Conservation (phyloP, 2,888 invertebrate genomes). For the Idaea aversata region DNA sequence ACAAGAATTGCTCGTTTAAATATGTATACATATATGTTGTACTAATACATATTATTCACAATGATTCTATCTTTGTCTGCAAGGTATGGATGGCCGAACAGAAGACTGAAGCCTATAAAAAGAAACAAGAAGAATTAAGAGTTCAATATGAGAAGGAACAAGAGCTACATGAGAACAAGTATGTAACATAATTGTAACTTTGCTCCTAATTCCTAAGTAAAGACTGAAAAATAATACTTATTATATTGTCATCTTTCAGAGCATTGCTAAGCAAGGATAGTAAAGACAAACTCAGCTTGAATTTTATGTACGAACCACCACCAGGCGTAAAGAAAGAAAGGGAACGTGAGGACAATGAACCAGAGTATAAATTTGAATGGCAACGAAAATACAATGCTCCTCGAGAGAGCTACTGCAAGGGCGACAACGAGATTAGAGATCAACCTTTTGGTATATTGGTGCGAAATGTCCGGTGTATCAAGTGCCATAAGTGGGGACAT, state of each 20-base stretch:
- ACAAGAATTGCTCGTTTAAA: too few species aligned
- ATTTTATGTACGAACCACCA: constrained; percentile 99
- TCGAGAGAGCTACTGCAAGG: constrained; percentile 98
- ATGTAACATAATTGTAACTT: constrained; percentile 32
- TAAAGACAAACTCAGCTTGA: constrained; percentile 98
- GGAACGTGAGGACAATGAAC: constrained; percentile 95
- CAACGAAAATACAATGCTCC: constrained; percentile 99
- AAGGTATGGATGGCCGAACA: constrained; percentile 99
- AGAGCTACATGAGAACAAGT: constrained; percentile 98
- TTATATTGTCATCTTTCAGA: constrained; percentile 67
- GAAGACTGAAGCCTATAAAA: constrained; percentile 97
- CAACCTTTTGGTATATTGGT: constrained; percentile 99
- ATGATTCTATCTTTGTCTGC: not conserved
- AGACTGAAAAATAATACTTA: not conserved
- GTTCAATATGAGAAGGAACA: constrained; percentile 99
- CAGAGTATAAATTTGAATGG: constrained; percentile 99
- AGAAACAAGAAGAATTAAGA: constrained; percentile 97
- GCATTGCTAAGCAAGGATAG: constrained; percentile 98
- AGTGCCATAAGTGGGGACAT: constrained; percentile 99
- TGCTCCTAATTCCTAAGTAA: constrained; percentile 1
- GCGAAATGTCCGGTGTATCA: constrained; percentile 98
- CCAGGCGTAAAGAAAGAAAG: constrained; percentile 96
- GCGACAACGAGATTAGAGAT: constrained; percentile 97
- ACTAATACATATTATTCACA: not conserved
- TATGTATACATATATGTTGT: too few species aligned